Conservation (phyloP, 2,113 vertebrate genomes). For the Percina caprodes region DNA sequence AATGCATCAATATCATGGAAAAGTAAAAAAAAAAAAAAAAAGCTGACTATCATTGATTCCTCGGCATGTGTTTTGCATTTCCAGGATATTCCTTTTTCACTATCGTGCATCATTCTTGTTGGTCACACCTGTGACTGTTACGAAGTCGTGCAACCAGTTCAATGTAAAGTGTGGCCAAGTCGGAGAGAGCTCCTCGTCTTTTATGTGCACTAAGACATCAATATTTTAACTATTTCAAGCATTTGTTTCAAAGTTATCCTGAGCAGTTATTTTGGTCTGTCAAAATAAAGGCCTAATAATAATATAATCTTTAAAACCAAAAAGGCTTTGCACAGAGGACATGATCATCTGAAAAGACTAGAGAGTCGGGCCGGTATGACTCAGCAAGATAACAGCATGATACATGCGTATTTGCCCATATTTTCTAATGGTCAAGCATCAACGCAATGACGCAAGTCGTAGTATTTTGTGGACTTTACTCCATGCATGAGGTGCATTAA, state of each 20-base stretch:
- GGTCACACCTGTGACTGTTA: conserved; percentile 16
- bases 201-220: conserved; percentile 63
- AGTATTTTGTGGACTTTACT: too few species aligned
- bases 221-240: conserved; percentile 68
- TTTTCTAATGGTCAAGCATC: neutral
- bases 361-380: conserved; percentile 1
- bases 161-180: conserved; percentile 37
- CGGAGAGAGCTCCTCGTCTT: conserved; percentile 20
- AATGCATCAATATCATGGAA: neutral
- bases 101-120: conserved; percentile 21
- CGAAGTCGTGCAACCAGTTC: conserved; percentile 23
- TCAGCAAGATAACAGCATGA: conserved; percentile 5
- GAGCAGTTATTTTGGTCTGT: conserved; percentile 45
- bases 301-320: neutral
- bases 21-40: conserved; percentile 3
- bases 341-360: conserved; percentile 2
- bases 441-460: too few species aligned
- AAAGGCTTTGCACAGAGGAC: neutral
- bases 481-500: too few species aligned
- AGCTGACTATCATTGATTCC: conserved; percentile 16
- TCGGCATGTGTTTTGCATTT: conserved; percentile 27
- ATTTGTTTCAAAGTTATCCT: conserved; percentile 36
- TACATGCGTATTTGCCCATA: neutral
- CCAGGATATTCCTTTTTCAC: conserved; percentile 49
- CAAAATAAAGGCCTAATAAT: too few species aligned